These are phyloP conservation scores for Leptinotarsa peninsularis DNA, from an alignment of 2,888 invertebrate genomes.

Conservation along the genomic window DNA sequence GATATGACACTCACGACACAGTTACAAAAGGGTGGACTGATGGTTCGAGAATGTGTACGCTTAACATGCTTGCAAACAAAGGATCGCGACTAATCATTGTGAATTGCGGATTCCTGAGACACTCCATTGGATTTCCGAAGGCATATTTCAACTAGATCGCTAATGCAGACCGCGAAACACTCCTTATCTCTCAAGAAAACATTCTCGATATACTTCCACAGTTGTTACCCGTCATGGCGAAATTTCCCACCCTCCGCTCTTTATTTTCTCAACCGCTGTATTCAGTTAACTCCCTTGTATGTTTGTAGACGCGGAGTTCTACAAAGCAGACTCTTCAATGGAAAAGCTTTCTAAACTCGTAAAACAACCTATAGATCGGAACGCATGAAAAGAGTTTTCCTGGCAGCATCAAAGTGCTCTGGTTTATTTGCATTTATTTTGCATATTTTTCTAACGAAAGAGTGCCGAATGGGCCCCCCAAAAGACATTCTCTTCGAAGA, in stretches of 20 bases:
- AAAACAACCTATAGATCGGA: constrained; percentile 19
- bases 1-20: no score
- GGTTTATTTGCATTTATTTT: constrained; percentile 31
- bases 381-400: constrained; percentile 24
- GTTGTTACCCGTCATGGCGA: background rate
- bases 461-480: background rate
- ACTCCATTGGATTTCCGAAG: no score
- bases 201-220: background rate
- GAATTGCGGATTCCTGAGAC: no score
- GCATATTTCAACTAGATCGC: no score
- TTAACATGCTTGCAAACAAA: no score
- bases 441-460: background rate
- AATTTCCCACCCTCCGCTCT: background rate
- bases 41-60: no score
- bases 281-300: constrained; percentile 11
- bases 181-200: background rate
- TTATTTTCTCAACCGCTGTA: background rate
- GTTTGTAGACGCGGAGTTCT: background rate
- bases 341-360: constrained; percentile 28
- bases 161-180: no score
- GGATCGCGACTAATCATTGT: no score
- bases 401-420: constrained; percentile 19
- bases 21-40: no score
- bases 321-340: constrained; percentile 11
- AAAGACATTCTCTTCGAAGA: no score